These are phyloP conservation scores for Nycticebus coucang DNA, from an alignment of 2,113 vertebrate species.

Conservation along the genomic window DNA sequence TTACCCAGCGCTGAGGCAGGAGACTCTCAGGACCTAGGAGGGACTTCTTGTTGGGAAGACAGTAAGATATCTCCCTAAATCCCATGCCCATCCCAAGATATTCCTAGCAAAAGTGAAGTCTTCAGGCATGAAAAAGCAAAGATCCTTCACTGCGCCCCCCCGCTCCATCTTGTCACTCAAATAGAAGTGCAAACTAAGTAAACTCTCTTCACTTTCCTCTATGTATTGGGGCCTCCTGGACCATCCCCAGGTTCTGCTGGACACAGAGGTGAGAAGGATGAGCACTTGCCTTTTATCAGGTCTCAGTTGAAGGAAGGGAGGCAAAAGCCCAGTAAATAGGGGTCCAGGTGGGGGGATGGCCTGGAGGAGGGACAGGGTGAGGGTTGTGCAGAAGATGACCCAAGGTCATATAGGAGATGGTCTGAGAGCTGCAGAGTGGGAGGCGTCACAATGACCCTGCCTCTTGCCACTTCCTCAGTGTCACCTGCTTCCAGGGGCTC, in stretches of 20 bases:
- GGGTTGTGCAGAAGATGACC: not conserved
- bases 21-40: not conserved
- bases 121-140: not conserved
- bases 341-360: not conserved
- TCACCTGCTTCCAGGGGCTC: not conserved
- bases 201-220: not conserved
- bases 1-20: not conserved
- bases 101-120: not conserved
- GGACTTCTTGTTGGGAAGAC: not conserved
- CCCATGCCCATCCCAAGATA: not conserved
- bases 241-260: not conserved
- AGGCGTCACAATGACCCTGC: not conserved
- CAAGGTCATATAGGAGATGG: not conserved
- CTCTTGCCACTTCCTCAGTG: not conserved
- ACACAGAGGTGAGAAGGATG: no score
- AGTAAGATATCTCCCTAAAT: rapidly evolving
- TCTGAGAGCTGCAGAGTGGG: not conserved
- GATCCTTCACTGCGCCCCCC: not conserved
- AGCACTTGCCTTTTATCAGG: not conserved
- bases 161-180: not conserved
- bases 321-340: not conserved
- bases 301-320: not conserved
- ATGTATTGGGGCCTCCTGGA: not conserved
- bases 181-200: not conserved
- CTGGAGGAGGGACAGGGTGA: not conserved